Conservation (phyloP, 92 coral and sea anemone species). For the Bergia puertoricense region DNA sequence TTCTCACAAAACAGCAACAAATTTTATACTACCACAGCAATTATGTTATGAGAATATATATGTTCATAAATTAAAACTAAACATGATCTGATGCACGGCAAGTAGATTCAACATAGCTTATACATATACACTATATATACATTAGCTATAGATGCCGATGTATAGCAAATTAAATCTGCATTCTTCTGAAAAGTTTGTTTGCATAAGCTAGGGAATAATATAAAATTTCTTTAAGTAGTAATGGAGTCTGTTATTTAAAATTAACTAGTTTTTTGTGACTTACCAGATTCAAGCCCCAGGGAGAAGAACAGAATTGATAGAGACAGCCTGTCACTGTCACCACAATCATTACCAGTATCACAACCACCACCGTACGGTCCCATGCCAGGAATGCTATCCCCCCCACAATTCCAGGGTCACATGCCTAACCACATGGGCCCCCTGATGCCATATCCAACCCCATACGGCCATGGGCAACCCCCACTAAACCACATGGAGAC, state of each 20-base stretch:
- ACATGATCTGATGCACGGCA: no score
- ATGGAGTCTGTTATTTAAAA: not conserved
- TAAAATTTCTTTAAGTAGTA: not conserved
- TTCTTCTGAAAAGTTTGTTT: no score
- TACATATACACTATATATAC: no score
- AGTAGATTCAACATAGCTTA: no score
- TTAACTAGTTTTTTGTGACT: not conserved
- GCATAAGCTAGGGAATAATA: no score
- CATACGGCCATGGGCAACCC: conserved; percentile 68
- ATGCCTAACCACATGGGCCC: conserved; percentile 89
- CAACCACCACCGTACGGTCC: conserved; percentile 78
- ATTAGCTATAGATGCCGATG: no score
- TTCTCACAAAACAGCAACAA: no score
- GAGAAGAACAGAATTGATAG: conserved; percentile 80
- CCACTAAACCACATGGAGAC: conserved; percentile 87
- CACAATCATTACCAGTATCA: conserved; percentile 85
- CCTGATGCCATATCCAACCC: conserved; percentile 77
- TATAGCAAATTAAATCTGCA: no score
- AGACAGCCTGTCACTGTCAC: conserved; percentile 71
- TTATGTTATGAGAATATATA: no score
- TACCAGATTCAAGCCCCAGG: conserved; percentile 82
- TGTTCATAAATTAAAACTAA: no score
- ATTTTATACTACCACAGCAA: no score
- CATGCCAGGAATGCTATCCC: conserved; percentile 76
- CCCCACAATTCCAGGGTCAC: conserved; percentile 84